Evolutionary conservation across 2,888 invertebrate species (phyloP), one percentile per base, ranked within the genome.

Genomic region (Drosophila histrio): DNA sequence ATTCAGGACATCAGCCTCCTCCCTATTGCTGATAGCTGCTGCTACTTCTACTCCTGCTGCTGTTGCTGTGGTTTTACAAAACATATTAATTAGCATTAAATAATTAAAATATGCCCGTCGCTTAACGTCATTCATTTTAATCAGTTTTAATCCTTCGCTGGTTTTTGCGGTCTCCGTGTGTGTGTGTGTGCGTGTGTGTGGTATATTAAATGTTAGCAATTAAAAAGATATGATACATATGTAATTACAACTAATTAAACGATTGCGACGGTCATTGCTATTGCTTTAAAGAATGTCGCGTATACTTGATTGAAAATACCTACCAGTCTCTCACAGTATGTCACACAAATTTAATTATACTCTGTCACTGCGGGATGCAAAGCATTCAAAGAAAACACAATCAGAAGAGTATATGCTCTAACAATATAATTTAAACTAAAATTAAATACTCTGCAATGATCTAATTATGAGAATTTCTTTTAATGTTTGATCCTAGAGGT

Each of bases 41-140:
- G 15, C 50, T 13, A 54, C 17, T 41, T 53, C 17, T 41, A 32
- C 34, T 44, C 43, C 24, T 57, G 59, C 8, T 58, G 49, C 11
- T 52, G 59, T 34, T 65, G 63, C 59, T 86, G 83, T 66, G 87
- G 86, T 85, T 87, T 85, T 73, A 82, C 77, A 79, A 85, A 84
- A 84, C 84, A 84, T 87, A 84, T 84, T 84, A 84, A 84, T 84
- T 84, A 84, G 86, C 83, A 84, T 84, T 84, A 87, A 87, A 87
- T 84, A 87, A 84, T 84, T 84, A 84, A 87, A 87, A 84, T 84
- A 84, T 86, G 81, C 83, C 77, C 57, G 74, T 71, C 84, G 81
- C 86, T 82, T 82, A 86, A 83, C 81, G 84, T 86, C 82, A 87
- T 82, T 87, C 84, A 80, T 84, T 82, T 82, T 86, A 87, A 82